A percentile compares a stretch with the other conserved stretches of the same genome.
Evolutionary conservation across 1,140 invertebrate species (phyloP).

Genomic region (Bombus cullumanus): DNA sequence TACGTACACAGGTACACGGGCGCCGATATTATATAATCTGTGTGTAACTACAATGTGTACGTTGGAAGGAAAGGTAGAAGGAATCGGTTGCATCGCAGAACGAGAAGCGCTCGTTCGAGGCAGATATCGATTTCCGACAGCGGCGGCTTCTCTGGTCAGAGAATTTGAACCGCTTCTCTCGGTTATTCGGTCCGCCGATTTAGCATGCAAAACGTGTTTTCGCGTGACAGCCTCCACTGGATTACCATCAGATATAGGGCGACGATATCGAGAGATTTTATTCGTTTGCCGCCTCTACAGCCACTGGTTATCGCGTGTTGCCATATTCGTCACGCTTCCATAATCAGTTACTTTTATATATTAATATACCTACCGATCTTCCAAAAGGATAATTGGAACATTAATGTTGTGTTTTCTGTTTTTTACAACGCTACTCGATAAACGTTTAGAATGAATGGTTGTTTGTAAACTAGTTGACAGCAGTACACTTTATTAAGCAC

Average conservation of each 20-base stretch:
- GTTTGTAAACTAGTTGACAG: too few relatives aligned
- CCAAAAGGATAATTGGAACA: too few relatives aligned
- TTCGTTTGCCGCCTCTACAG: not conserved
- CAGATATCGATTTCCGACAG: conserved; percentile 17
- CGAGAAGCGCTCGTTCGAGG: not conserved
- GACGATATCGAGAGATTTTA: conserved; percentile 54
- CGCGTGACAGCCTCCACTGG: conserved; percentile 45
- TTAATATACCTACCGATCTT: too few relatives aligned
- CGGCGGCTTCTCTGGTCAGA: not conserved
- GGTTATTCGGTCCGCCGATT: conserved; percentile 55
- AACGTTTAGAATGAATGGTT: too few relatives aligned
- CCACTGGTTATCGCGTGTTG: not conserved
- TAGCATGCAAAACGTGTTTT: conserved; percentile 54
- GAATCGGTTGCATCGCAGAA: not conserved
- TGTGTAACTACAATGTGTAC: not conserved
- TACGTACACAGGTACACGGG: not conserved
- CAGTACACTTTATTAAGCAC: too few relatives aligned
- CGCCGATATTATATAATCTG: not conserved
- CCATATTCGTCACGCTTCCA: not conserved
- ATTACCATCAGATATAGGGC: conserved; percentile 54
- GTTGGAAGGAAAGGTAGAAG: not conserved
- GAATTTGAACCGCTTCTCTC: conserved; percentile 47
- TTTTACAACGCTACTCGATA: too few relatives aligned
- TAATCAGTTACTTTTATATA: not conserved
- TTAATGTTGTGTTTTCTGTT: too few relatives aligned